A percentile compares a stretch with the other conserved stretches of the same genome.
phyloP scores from a whole-genome alignment of 2,113 vertebrate species.

The Brachyhypopomus occidentalis region DNA sequence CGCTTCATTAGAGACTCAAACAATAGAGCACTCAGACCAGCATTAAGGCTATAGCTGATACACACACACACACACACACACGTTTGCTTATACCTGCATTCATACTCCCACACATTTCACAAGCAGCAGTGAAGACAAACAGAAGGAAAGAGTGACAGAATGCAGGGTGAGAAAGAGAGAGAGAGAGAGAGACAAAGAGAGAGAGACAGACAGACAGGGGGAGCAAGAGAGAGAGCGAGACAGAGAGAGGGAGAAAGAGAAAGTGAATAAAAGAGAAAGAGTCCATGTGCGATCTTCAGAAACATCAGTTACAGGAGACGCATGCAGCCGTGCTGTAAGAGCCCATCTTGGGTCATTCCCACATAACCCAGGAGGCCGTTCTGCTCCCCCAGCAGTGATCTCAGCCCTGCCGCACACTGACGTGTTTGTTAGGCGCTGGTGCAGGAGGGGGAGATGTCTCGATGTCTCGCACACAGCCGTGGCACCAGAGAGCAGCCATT shows the following conservation, averaged over 20 bases:
- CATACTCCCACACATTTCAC: background rate
- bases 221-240: background rate
- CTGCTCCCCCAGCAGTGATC: background rate
- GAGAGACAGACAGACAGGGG: background rate
- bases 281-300: no score
- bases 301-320: no score
- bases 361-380: background rate
- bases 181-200: background rate
- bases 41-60: no score
- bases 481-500: background rate
- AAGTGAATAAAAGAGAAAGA: background rate
- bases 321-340: no score
- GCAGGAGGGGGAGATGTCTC: no score
- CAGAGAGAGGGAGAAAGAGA: no score
- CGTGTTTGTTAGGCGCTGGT: background rate
- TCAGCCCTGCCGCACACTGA: background rate
- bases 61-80: conserved; percentile 13
- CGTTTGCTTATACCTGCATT: background rate
- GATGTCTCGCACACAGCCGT: no score
- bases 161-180: background rate
- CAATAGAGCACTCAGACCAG: conserved; percentile 53
- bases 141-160: background rate
- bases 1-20: conserved; percentile 33
- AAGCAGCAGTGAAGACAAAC: background rate
- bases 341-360: no score